phyloP scores from a whole-genome alignment of 2,888 invertebrate species.

The Mimas tiliae region DNA sequence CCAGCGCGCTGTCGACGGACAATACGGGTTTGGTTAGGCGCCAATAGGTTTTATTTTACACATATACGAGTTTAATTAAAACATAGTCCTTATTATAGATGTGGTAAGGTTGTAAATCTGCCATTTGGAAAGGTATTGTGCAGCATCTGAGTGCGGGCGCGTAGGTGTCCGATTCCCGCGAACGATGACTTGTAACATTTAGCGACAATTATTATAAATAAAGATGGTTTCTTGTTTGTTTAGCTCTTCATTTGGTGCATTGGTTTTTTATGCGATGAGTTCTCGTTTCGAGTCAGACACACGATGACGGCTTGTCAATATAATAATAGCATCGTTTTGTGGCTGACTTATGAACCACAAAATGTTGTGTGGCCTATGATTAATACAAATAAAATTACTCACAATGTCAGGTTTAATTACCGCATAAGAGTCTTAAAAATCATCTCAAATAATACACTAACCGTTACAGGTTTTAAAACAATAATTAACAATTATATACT shows the following conservation, averaged over 20 bases:
- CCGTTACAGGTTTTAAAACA: too few species aligned
- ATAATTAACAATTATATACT: too few species aligned
- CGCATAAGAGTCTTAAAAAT: background rate
- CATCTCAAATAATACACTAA: background rate
- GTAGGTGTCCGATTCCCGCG: slow-evolving; percentile 80
- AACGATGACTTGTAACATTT: slow-evolving; percentile 74
- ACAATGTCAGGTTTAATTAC: background rate
- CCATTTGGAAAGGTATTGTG: slow-evolving; percentile 37
- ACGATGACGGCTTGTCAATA: slow-evolving; percentile 26
- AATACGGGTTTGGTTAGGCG: slow-evolving; percentile 79
- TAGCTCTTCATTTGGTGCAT: slow-evolving; percentile 80
- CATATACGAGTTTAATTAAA: slow-evolving; percentile 33
- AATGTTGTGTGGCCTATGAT: slow-evolving; percentile 9
- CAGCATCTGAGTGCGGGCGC: slow-evolving; percentile 47
- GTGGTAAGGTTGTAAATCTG: slow-evolving; percentile 45
- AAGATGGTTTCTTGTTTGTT: slow-evolving; percentile 76
- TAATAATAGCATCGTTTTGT: slow-evolving; percentile 23
- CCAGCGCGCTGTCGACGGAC: slow-evolving; percentile 71
- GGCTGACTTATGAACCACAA: slow-evolving; percentile 14
- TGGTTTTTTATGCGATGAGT: slow-evolving; percentile 62
- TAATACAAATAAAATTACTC: background rate
- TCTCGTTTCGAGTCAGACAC: slow-evolving; percentile 41
- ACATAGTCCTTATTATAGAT: slow-evolving; percentile 27
- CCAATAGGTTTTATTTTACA: slow-evolving; percentile 52
- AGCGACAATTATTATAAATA: slow-evolving; percentile 79